Evolutionary conservation across 2,888 invertebrate species (phyloP).

Genomic region (Acleris cristana): DNA sequence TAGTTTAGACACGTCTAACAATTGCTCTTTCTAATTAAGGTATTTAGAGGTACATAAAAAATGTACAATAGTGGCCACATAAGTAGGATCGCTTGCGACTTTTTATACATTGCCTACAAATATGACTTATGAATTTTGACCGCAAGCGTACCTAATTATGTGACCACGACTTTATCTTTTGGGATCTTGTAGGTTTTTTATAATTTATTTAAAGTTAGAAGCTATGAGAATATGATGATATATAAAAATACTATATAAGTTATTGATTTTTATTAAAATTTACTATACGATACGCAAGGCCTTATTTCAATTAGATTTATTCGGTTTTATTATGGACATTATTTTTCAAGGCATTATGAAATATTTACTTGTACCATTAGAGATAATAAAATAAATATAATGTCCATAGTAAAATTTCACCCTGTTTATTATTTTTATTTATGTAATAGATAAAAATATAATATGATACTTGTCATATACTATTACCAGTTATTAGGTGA

Average conservation of each 20-base stretch:
- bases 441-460: background rate
- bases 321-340: constrained; percentile 17
- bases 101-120: too few relatives aligned
- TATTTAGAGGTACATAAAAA: too few relatives aligned
- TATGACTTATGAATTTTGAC: too few relatives aligned
- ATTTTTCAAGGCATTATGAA: background rate
- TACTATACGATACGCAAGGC: constrained; percentile 15
- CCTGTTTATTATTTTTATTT: constrained; percentile 12
- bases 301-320: constrained; percentile 22
- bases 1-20: too few relatives aligned
- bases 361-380: too few relatives aligned
- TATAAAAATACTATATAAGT: constrained; percentile 31
- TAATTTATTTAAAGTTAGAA: constrained; percentile 4
- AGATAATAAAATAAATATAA: constrained; percentile 1
- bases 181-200: constrained; percentile 10
- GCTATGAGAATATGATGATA: constrained; percentile 12
- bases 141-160: too few relatives aligned
- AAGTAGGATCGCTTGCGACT: too few relatives aligned
- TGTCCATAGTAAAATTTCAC: constrained; percentile 27
- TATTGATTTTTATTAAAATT: constrained; percentile 12
- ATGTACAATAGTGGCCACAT: too few relatives aligned
- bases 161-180: constrained; percentile 37
- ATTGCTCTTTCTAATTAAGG: too few relatives aligned
- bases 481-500: too few relatives aligned
- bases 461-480: background rate